Conservation (phyloP, 2,888 invertebrate genomes). For the Ophioninae sp. region DNA sequence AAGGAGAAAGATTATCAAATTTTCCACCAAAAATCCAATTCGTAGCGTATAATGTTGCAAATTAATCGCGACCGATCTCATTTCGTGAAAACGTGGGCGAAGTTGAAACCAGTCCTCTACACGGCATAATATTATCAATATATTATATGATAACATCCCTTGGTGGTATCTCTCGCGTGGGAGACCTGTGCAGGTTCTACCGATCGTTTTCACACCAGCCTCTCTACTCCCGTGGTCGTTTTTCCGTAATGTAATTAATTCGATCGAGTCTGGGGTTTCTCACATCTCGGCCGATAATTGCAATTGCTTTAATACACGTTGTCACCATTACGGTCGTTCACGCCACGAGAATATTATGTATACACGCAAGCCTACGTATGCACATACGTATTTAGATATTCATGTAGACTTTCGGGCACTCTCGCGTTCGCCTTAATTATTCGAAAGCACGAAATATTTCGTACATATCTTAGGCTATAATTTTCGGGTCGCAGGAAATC, state of each 20-base stretch:
- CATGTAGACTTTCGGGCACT: neutral
- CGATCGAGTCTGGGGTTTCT: slow-evolving; percentile 59
- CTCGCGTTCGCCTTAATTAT: too few species aligned
- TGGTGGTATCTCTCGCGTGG: slow-evolving; percentile 21
- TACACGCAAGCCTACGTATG: neutral
- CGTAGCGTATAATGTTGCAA: neutral
- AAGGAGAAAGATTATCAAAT: neutral
- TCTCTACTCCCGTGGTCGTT: slow-evolving; percentile 41
- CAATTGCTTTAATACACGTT: slow-evolving; percentile 64
- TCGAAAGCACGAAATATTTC: neutral
- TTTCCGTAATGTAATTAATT: slow-evolving; percentile 66
- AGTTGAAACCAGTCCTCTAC: neutral
- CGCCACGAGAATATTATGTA: slow-evolving; percentile 14
- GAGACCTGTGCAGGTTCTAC: slow-evolving; percentile 21
- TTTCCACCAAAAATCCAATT: neutral
- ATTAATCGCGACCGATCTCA: neutral
- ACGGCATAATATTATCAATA: neutral
- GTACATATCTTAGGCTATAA: too few species aligned
- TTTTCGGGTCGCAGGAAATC: too few species aligned
- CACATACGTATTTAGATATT: neutral
- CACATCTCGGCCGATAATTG: slow-evolving; percentile 63
- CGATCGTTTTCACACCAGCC: slow-evolving; percentile 23
- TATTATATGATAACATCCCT: slow-evolving; percentile 30
- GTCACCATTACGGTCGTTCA: slow-evolving; percentile 57
- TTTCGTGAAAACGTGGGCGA: neutral